phyloP scores from a whole-genome alignment of 2,797 vertebrate genomes.

The Gymnopithys bicolor region DNA sequence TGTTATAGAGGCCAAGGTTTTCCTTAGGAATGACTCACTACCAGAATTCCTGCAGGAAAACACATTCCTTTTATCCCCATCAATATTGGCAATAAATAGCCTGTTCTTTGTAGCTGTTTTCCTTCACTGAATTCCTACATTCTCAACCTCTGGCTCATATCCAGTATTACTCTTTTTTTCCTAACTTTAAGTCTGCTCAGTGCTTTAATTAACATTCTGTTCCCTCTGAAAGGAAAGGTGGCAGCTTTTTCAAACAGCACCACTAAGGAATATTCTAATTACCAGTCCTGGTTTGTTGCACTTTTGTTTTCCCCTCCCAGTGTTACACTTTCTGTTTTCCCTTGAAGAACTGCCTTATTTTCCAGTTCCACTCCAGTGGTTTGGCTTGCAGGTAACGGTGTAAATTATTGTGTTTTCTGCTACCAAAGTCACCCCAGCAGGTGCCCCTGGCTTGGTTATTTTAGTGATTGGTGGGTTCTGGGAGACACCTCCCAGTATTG shows the following conservation, averaged over 20 bases:
- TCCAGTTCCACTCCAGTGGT: not conserved
- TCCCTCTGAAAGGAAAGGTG: not conserved
- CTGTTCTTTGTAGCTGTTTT: not conserved
- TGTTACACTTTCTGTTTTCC: not conserved
- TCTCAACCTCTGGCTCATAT: not conserved
- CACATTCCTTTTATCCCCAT: not conserved
- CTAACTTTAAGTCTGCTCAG: not conserved
- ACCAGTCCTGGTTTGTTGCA: not conserved
- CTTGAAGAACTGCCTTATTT: not conserved
- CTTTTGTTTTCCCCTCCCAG: not conserved
- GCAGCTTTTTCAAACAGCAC: not conserved
- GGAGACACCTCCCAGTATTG: not conserved
- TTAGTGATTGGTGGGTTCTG: not conserved
- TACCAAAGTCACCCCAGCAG: not conserved
- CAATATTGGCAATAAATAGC: not conserved
- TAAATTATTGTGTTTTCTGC: not conserved
- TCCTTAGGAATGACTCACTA: not conserved
- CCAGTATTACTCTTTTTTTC: not conserved
- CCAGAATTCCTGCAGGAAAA: conserved; percentile 12
- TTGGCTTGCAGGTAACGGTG: not conserved
- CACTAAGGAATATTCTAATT: not conserved
- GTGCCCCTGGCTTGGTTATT: not conserved
- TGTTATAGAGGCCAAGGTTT: not conserved
- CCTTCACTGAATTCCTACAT: not conserved
- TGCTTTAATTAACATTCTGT: not conserved